phyloP scores from a whole-genome alignment of 2,113 vertebrate species.

The Vidua chalybeata region DNA sequence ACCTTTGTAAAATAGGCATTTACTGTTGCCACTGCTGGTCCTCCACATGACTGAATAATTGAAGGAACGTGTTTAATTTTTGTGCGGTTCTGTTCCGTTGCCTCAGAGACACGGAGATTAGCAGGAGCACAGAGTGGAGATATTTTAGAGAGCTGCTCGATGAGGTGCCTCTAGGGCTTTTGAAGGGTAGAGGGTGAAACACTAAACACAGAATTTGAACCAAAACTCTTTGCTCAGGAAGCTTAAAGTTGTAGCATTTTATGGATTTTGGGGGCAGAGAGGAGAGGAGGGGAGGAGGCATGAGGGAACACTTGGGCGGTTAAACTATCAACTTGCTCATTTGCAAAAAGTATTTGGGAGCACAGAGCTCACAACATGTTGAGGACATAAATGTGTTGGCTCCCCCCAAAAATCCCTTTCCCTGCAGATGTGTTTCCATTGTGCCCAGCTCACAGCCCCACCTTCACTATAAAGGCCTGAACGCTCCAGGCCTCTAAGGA shows the following conservation, averaged over 20 bases:
- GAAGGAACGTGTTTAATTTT: not conserved
- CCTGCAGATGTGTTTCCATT: not conserved
- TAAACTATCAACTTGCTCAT: not conserved
- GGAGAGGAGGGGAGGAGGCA: not conserved
- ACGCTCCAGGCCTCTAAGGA: not conserved
- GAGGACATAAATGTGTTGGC: not conserved
- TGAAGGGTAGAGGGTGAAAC: not conserved
- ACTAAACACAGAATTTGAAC: not conserved
- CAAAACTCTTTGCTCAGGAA: not conserved
- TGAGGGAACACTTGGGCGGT: not conserved
- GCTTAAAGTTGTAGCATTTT: not conserved
- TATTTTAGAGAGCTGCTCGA: not conserved
- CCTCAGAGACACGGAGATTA: not conserved
- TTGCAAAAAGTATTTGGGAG: not conserved
- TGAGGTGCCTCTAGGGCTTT: not conserved
- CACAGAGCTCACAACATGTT: fast-evolving
- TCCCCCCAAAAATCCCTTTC: not conserved
- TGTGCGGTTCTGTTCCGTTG: not conserved
- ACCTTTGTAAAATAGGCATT: not conserved
- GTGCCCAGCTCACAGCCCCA: not conserved
- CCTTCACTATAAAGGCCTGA: not conserved
- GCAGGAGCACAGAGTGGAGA: not conserved
- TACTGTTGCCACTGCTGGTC: not conserved
- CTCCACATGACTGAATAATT: not conserved
- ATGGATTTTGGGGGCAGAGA: fast-evolving